Base-by-base conservation (phyloP, 2,797 vertebrate species). In the Pseudopleuronectes americanus region DNA sequence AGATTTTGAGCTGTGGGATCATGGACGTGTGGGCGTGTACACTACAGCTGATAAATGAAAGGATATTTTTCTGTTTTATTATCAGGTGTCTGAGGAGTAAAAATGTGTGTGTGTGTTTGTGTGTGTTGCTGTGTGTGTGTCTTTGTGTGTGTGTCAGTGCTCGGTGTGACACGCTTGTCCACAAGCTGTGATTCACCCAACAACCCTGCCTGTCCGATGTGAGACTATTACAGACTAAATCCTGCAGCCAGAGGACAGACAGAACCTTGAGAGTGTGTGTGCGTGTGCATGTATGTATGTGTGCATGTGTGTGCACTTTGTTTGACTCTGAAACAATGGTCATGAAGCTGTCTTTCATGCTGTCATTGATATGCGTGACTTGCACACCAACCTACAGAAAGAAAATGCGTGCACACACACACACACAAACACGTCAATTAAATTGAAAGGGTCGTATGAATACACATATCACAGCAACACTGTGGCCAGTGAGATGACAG, bases 141-240 rank as follows among this genome's bases (percentile, higher is more conserved):
- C 2, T 36, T 8, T 38, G 36, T 8, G 28, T 28, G 28, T 7
- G 28, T 53, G 38, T 16, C 51, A 56, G 59, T 41, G 52, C 22
- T 63, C 62, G 58, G 58, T 59, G 38, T 71, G 59, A 24, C 65
- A 8, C 28, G 24, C 51, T 58, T 51, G 66, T 79, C 72, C 60
- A 71, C 76, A 57, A 65, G 63, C 64, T 64, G 76, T 41, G 74
- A 81, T 69, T 84, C 72, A 79, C 52, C 68, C 57, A 22, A 49
- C 64, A 75, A 59, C 69, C 64, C 81, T 53, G 71, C 49, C 65
- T 65, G 48, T 65, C 70, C 66, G 57, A 80, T 70, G 68, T 73
- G 76, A 82, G 73, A 52, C 65, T 21, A 63, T 68, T 54, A 63
- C n/a, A 55, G 47, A 72, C 26, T 16, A 28, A 26, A 60, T 21